Percentiles rank a stretch among this genome's conserved stretches.
These are phyloP conservation scores for Tarsius wallacei DNA, from an alignment of 2,797 vertebrate genomes.

Conservation along the genomic window DNA sequence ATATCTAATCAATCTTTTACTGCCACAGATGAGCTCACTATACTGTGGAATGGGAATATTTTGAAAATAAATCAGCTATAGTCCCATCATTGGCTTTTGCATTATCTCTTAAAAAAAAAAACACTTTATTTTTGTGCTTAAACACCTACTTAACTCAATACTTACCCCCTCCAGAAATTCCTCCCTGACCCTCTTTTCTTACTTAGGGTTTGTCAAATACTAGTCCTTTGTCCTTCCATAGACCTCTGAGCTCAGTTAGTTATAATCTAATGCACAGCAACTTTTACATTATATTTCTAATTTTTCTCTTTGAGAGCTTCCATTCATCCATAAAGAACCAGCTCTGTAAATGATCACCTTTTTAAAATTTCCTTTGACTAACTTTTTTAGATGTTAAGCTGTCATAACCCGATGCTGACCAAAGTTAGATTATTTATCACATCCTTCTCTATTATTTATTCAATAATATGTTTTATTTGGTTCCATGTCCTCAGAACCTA, in stretches of 20 bases:
- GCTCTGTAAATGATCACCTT: neutral
- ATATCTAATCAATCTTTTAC: too few species aligned
- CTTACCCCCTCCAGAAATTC: neutral
- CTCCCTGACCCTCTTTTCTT: neutral
- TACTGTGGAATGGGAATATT: neutral
- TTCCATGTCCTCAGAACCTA: neutral
- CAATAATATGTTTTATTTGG: neutral
- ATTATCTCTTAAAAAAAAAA: neutral
- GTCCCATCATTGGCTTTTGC: neutral
- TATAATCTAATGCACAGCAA: neutral
- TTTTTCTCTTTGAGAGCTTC: constrained; percentile 32
- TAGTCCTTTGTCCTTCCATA: neutral
- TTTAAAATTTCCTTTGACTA: neutral
- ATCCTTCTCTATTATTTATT: neutral
- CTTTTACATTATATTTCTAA: neutral
- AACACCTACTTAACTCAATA: neutral
- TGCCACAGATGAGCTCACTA: neutral
- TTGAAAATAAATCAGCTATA: neutral
- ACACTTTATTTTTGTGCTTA: neutral
- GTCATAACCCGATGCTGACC: neutral
- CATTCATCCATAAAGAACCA: neutral
- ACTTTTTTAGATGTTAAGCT: neutral
- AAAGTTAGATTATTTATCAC: neutral
- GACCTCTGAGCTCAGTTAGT: neutral
- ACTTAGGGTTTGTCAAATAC: neutral